phyloP scores from a whole-genome alignment of 1,140 invertebrate genomes.

The Platyscapa corneri region DNA sequence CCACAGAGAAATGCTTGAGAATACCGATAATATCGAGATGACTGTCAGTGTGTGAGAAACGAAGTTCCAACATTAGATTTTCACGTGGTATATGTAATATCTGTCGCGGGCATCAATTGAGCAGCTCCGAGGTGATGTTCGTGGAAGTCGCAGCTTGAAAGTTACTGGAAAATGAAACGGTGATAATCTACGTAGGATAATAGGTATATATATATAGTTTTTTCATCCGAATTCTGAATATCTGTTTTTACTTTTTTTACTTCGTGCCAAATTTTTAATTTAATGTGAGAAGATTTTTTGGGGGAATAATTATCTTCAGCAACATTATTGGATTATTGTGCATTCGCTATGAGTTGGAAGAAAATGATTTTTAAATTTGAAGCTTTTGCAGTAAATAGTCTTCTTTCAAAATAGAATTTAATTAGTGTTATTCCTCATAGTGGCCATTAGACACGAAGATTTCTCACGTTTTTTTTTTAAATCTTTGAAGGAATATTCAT shows the following conservation, averaged over 20 bases:
- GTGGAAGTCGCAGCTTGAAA: conserved; percentile 8
- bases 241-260: background rate
- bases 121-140: background rate
- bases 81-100: conserved; percentile 24
- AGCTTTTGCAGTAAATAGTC: no score
- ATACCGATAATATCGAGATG: conserved; percentile 16
- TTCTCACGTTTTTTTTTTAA: no score
- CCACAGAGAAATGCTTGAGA: background rate
- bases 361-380: background rate
- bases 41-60: background rate
- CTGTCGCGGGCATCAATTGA: conserved; percentile 23
- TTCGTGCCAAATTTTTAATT: background rate
- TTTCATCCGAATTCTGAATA: background rate
- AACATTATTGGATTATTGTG: background rate
- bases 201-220: background rate
- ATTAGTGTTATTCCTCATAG: no score
- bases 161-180: conserved; percentile 35
- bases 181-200: background rate
- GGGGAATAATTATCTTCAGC: background rate
- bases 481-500: no score
- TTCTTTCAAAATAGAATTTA: no score
- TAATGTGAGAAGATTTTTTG: background rate
- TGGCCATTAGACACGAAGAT: no score
- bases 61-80: no score
- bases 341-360: background rate